Evolutionary conservation across 2,888 invertebrate species (phyloP), one percentile per base, ranked within the genome.

Genomic region (Chymomyza amoena): DNA sequence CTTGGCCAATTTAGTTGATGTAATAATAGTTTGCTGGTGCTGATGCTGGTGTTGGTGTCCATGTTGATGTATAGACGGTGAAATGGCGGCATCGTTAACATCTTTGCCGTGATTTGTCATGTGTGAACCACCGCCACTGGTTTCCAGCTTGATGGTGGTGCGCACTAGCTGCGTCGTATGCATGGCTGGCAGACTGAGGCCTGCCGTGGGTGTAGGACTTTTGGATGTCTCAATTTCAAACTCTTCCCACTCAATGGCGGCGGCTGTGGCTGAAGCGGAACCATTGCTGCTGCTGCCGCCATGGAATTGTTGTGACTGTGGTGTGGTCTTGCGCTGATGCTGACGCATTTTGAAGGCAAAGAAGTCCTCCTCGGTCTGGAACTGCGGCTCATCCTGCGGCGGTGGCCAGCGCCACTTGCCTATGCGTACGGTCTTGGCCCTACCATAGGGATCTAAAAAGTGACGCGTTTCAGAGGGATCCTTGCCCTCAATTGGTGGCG

Each of bases 401-500:
- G 98, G 98, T 7, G 99, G 98, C 98, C 98, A 98, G 73, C 96
- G 93, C 98, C 98, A 98, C 92, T 97, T 98, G 1, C 97, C 98
- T 66, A 99, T 98, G 39, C 98, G 93, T 0, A 98, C 98, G 0
- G 98, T 98, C 89, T 98, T 97, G 0, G 98, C 98, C 32, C 98
- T 93, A 0, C 98, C 97, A 85, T 97, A 97, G 0, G 97, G 97
- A 90, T 97, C 97, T 81, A 97, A 93, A 89, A 97, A 97, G 0
- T 96, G 96, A 9, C 97, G 93, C 0, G 94, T 94, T 89, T 96
- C 97, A 0, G 95, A 95, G 0, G 96, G 96, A 89, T 97, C 97
- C 67, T 95, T 94, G 61, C 94, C 94, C 83, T 96, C 96, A 5
- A 96, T 92, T 51, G 96, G 97, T 2, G 97, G 97, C 0, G 97